Evolutionary conservation across 2,888 invertebrate species (phyloP), one percentile per base, ranked within the genome.

Genomic region (Odontocolon sp.): DNA sequence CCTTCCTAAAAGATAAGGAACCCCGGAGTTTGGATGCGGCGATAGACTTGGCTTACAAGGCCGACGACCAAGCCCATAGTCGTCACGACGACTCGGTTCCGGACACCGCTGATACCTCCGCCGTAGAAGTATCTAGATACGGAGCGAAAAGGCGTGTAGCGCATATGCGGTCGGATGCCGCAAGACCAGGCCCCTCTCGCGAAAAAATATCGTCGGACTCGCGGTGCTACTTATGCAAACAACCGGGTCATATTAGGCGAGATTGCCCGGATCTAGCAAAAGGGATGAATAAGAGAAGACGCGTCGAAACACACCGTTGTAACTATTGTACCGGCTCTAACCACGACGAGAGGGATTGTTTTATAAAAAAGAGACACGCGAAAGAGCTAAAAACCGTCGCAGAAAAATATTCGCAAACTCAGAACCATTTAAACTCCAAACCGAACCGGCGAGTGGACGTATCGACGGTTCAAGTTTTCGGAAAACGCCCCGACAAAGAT

Each of bases 341-440:
- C 2, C 61, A 61, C 9, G 21, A 18, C 1, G 61, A 61, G 16
- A 14, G 4, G 9, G 28, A 9, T n/a, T 61, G 61, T 26, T 61
- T n/a, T 33, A 2, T 33, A 23, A 61, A 61, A n/a, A 31, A 28
- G 14, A 50, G 18, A 14, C 61, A 59, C 11, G 18, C 8, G 2
- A 26, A 16, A 5, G 59, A 40, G 4, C n/a, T n/a, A 11, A 45
- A 45, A 21, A 28, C 31, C 1, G 16, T 9, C 8, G 9, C 42
- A 5, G 16, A 14, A 16, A 45, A 61, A 42, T 14, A 26, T 3
- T n/a, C 42, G 0, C 33, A 36, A 8, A 11, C 2, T 2, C 31
- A 45, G 6, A 33, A 3, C 2, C 31, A 42, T 61, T 61, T 61
- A 61, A 61, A 61, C 61, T 66, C 31, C 9, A 28, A 42, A 16